Conservation (phyloP, 2,797 vertebrate genomes). For the Anabacerthia variegaticeps region DNA sequence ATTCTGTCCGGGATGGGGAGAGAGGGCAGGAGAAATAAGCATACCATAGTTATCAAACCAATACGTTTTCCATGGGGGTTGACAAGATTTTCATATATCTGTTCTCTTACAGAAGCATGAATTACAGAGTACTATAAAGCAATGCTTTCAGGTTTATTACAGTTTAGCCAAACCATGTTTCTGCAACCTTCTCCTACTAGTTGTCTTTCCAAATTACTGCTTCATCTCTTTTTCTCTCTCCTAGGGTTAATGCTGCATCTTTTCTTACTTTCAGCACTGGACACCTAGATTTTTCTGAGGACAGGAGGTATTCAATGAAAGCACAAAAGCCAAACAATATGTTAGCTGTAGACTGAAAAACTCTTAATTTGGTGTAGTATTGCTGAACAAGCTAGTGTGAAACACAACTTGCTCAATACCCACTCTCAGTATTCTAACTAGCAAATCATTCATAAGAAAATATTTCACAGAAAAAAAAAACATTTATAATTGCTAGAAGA, state of each 20-base stretch:
- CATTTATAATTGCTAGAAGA: neutral
- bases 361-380: neutral
- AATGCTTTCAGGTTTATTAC: neutral
- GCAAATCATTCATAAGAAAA: neutral
- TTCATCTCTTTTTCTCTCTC: neutral
- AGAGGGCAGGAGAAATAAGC: neutral
- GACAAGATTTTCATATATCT: neutral
- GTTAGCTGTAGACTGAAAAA: neutral
- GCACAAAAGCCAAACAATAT: neutral
- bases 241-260: neutral
- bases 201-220: neutral
- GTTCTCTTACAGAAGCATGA: neutral
- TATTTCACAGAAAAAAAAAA: neutral
- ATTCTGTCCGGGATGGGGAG: neutral
- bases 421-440: neutral
- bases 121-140: neutral
- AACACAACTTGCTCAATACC: rapidly evolving
- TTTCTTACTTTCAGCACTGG: neutral
- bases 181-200: neutral
- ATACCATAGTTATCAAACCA: neutral
- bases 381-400: neutral
- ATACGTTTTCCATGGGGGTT: neutral
- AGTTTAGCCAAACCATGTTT: neutral
- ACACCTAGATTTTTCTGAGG: neutral
- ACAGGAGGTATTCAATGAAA: neutral